phyloP scores from a whole-genome alignment of 1,140 invertebrate genomes.

The Wasmannia auropunctata region DNA sequence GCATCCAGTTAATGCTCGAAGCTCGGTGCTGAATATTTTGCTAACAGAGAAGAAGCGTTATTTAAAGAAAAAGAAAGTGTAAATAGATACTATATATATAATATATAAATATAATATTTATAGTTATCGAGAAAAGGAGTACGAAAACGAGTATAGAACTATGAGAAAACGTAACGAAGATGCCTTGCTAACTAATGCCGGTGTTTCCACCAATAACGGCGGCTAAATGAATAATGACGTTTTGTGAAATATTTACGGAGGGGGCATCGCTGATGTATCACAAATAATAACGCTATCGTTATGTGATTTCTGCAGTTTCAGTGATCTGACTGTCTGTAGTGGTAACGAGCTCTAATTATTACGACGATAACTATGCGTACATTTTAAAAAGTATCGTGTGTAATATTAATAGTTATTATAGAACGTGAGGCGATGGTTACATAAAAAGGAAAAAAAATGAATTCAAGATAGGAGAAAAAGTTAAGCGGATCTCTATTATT shows the following conservation, averaged over 20 bases:
- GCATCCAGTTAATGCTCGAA: constrained; percentile 8
- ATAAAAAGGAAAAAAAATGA: constrained; percentile 71
- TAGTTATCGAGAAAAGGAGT: constrained; percentile 75
- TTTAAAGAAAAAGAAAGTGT: constrained; percentile 79
- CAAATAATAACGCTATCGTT: constrained; percentile 53
- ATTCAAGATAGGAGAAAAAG: constrained; percentile 67
- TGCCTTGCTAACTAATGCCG: constrained; percentile 62
- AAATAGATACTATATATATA: constrained; percentile 72
- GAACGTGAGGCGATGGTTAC: constrained; percentile 77
- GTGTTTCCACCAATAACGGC: constrained; percentile 1
- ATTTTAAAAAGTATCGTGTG: constrained; percentile 84
- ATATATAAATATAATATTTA: constrained; percentile 80
- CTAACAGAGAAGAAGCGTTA: constrained; percentile 74
- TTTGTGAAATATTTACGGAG: constrained; percentile 33
- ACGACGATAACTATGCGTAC: constrained; percentile 82
- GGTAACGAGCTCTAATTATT: constrained; percentile 78
- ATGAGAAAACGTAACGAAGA: constrained; percentile 56
- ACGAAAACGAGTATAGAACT: constrained; percentile 55
- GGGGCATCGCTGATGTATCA: constrained; percentile 63
- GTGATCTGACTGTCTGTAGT: constrained; percentile 82
- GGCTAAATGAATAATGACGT: constrained; percentile 21
- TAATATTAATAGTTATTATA: constrained; percentile 84
- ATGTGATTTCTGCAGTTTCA: constrained; percentile 71
- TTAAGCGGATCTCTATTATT: constrained; percentile 80
- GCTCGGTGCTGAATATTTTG: constrained; percentile 70